Evolutionary conservation across 2,797 vertebrate genomes (phyloP), one percentile per base, ranked within the genome.

Genomic region (Rallus crepitans): DNA sequence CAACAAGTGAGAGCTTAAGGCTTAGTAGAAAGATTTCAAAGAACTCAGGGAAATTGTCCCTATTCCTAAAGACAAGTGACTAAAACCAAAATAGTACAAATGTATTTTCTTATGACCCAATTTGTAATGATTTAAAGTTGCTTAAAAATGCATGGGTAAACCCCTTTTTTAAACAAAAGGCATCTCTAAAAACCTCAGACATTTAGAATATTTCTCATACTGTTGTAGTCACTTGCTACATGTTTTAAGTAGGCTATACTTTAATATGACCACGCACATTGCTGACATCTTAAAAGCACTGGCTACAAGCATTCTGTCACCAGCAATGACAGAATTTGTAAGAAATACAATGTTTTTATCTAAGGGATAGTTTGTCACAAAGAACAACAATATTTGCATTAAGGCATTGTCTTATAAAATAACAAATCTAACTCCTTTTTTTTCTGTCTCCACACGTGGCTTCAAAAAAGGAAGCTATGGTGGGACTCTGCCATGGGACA

Each of bases 1-100:
- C 72, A 90, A 86, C n/a, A 91, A 94, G 75, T 55, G 90, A 90
- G 42, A 91, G 13, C 13, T 76, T 81, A 71, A 30, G 83, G 30
- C 21, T 64, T 80, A 91, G 52, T 21, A 94, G 53, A 82, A 86
- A 64, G 12, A 78, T 71, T 85, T 88, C 45, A 75, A 77, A 85
- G 40, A 91, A 86, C 40, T 69, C 13, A 3, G 11, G 31, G 69
- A 95, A 84, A 82, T 69, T 86, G 48, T 20, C 37, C 40, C 11
- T 59, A 21, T 69, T 87, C 27, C 42, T 63, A 15, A 89, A 93
- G 59, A 72, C 33, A 93, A 79, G 23, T 18, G 59, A 45, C 40
- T 60, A 70, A 93, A 90, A 39, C 10, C 16, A 82, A 92, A 94
- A 57, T 23, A 68, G 71, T 57, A 68, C 8, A 66, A 61, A 15